Evolutionary conservation across 2,113 vertebrate genomes (phyloP).

Genomic region (Trachemys scripta): DNA sequence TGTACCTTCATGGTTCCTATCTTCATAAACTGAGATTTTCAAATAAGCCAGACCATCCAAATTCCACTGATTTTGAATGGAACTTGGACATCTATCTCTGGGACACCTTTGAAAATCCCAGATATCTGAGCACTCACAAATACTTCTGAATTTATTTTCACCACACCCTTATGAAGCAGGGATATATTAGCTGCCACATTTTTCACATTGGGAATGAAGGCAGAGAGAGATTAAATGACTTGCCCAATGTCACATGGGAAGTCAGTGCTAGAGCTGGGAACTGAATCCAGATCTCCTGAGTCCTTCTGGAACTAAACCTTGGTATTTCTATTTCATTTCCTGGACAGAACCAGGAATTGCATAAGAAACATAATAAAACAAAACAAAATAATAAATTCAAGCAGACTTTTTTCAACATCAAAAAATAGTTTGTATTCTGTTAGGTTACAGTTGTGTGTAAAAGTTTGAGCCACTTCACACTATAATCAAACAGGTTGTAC

Average conservation of each 20-base stretch:
- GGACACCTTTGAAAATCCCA: background rate
- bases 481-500: background rate
- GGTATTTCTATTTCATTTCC: background rate
- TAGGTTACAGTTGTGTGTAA: background rate
- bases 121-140: background rate
- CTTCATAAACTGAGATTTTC: background rate
- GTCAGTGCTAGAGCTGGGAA: background rate
- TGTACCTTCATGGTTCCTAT: background rate
- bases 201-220: background rate
- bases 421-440: background rate
- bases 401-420: background rate
- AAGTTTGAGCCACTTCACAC: background rate
- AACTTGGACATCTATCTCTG: background rate
- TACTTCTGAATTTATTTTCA: background rate
- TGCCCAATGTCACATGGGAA: background rate
- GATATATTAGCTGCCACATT: background rate
- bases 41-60: background rate
- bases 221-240: background rate
- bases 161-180: background rate
- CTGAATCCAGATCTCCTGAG: background rate
- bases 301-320: conserved; percentile 16
- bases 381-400: background rate
- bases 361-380: background rate
- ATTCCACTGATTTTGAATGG: background rate
- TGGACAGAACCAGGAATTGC: conserved; percentile 1